Base-by-base conservation (phyloP, 2,888 invertebrate species). In the Disparrhopalites patrizii region DNA sequence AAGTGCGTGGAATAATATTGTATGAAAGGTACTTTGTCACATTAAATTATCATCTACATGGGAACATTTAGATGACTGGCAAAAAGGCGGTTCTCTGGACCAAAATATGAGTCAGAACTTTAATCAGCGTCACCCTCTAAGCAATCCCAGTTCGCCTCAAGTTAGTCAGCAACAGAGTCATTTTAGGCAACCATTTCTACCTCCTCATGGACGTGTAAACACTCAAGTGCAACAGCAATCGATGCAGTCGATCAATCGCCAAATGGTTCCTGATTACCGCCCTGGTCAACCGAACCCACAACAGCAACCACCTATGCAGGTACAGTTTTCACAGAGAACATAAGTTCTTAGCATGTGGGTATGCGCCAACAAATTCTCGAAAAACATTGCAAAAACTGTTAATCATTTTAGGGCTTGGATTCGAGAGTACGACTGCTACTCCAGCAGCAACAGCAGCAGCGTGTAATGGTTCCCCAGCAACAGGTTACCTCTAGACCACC, bases 341-440 rank as follows among this genome's bases (percentile, higher is more conserved):
- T 10, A 36, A 10, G 13, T 36, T 8, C 13, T 10, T 36, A 36
- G 8, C 8, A 13, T 10, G 8, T 36, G 36, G 13, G 13, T 36
- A 36, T 36, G 13, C n/a, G n/a, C n/a, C n/a, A n/a, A 36, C 36
- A 8, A 40, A 40, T 20, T 20, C 40, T 36, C 15, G 15, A 10
- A 47, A 3, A 23, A 20, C 18, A 55, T 55, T 55, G 18, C 23
- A 43, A 58, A n/a, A n/a, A n/a, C n/a, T n/a, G n/a, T n/a, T n/a
- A n/a, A n/a, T n/a, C 64, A 28, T 55, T 43, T n/a, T 15, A 67
- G 74, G 80, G 79, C 27, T 76, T 83, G 47, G 84, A 85, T 77
- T 81, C 83, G 20, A 80, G 85, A 68, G 81, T 82, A 69, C 78
- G 84, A 71, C 78, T 84, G 75, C 77, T 85, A 58, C 73, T 84